Base-by-base conservation (phyloP, 2,797 vertebrate genomes). In the Liasis olivaceus region DNA sequence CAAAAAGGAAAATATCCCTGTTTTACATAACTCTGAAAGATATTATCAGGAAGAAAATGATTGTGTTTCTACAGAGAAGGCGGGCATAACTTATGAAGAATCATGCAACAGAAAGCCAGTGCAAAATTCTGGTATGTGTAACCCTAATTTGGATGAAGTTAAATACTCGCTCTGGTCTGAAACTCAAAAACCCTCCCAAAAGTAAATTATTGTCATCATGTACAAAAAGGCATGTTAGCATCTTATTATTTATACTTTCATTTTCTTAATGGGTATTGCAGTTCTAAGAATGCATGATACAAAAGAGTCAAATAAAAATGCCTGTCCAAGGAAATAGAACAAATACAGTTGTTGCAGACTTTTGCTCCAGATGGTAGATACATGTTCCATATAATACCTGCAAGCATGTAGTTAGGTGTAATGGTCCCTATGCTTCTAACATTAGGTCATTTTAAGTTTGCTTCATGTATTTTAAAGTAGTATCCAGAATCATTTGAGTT, bases 91-190 rank as follows among this genome's bases (percentile, higher is more conserved):
- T 94, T 93, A 63, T 93, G n/a, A 93, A 93, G 88, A 92, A 22
- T 92, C n/a, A 64, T 89, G 28, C 60, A 89, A 88, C 93, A 95
- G 54, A 77, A 28, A 26, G 72, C 42, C 62, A 84, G n/a, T 62
- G 88, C 26, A 77, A 94, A 64, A 77, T 90, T 86, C 17, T 36
- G 94, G 96, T 97, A 96, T 94, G 95, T 95, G 13, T 86, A 42
- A 28, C 12, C 1, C 20, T 72, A 9, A 60, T 72, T 90, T 13
- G 9, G 12, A 6, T 92, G 9, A 2, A 59, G 47, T 4, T 69
- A 47, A 64, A 47, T 24, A 69, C 58, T 64, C 24, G 22, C 13
- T 86, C 26, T 58, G 17, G 3, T 63, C 26, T 24, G 60, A 64
- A 88, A 54, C 13, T 47, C 7, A 64, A 63, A 28, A 5, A 28